Conservation (phyloP, 2,888 invertebrate genomes). For the Drepanosiphum platanoidis region DNA sequence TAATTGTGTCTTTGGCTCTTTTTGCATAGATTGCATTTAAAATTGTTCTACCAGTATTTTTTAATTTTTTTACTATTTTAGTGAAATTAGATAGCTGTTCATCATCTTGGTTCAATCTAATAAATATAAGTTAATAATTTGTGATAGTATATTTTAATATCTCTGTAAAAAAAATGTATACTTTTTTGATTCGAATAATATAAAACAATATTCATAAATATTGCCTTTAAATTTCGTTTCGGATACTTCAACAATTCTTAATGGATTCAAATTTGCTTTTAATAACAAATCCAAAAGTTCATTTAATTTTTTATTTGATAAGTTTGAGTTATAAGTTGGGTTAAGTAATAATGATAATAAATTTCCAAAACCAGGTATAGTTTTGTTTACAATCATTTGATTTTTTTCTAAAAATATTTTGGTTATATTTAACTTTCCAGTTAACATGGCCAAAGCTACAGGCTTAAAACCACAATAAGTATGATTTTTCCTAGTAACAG, state of each 20-base stretch:
- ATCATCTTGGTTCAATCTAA: constrained; percentile 1
- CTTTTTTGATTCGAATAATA: constrained; percentile 24
- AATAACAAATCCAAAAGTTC: constrained; percentile 32
- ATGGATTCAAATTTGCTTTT: constrained; percentile 11
- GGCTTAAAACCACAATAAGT: constrained; percentile 38
- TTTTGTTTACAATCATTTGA: constrained; percentile 11
- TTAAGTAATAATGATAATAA: constrained; percentile 32
- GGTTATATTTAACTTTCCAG: constrained; percentile 37
- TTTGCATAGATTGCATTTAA: constrained; percentile 13
- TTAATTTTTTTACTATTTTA: constrained; percentile 32
- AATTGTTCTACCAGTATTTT: constrained; percentile 18
- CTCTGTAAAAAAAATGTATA: neutral
- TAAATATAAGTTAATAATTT: neutral
- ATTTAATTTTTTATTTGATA: constrained; percentile 26
- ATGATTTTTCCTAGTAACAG: constrained; percentile 25
- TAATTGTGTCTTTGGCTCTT: constrained; percentile 5
- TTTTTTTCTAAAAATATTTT: constrained; percentile 14
- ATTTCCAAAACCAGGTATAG: constrained; percentile 29
- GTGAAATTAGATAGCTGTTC: neutral
- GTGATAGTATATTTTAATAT: neutral
- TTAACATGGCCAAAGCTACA: constrained; percentile 41
- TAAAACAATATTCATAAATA: constrained; percentile 39
- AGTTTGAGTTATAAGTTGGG: constrained; percentile 32
- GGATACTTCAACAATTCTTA: neutral
- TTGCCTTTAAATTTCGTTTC: constrained; percentile 40